A percentile compares a stretch with the other conserved stretches of the same genome.
Conservation (phyloP, 2,113 vertebrate genomes). For the Tonatia bakeri region DNA sequence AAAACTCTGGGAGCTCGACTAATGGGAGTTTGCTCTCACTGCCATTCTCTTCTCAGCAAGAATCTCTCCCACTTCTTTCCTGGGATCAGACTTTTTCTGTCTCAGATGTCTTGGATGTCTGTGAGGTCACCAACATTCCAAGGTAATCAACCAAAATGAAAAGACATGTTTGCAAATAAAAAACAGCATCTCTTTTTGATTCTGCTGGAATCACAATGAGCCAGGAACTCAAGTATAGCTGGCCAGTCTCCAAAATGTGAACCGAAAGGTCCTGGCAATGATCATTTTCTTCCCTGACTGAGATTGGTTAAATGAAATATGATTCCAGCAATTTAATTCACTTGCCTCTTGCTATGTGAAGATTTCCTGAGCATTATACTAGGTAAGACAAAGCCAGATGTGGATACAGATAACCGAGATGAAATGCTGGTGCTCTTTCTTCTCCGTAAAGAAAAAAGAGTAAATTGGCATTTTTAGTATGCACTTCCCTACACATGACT, state of each 20-base stretch:
- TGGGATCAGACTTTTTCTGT: slow-evolving; percentile 7
- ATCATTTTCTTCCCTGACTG: background rate
- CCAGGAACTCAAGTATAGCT: slow-evolving; percentile 17
- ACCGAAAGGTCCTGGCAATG: background rate
- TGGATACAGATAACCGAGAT: background rate
- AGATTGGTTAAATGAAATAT: slow-evolving; percentile 42
- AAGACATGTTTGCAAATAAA: slow-evolving; percentile 16
- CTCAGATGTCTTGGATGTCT: background rate
- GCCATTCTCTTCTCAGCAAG: background rate
- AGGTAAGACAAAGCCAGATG: background rate
- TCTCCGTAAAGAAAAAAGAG: background rate
- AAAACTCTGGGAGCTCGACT: background rate
- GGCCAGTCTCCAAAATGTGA: background rate
- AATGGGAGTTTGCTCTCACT: background rate
- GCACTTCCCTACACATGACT: background rate
- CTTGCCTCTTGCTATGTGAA: background rate
- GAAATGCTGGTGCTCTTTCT: background rate
- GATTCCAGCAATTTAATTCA: slow-evolving; percentile 35
- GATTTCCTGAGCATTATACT: background rate
- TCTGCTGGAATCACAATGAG: slow-evolving; percentile 44
- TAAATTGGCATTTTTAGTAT: background rate
- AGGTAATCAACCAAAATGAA: slow-evolving; percentile 37
- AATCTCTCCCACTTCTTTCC: background rate
- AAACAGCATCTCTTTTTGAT: slow-evolving; percentile 14
- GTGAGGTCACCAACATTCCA: background rate